Evolutionary conservation across 2,888 invertebrate genomes (phyloP).

Genomic region (Stenolophus ochropezus): DNA sequence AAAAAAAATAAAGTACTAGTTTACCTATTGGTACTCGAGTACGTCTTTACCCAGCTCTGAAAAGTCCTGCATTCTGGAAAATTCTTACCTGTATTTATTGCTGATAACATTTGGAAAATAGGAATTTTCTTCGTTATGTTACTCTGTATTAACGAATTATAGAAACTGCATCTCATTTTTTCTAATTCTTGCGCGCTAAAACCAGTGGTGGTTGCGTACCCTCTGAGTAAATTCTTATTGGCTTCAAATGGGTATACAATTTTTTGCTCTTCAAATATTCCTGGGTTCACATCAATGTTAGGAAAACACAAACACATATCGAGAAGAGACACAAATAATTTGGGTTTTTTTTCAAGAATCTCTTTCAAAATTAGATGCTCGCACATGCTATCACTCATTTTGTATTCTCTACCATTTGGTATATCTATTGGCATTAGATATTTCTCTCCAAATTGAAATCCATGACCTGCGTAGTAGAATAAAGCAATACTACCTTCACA

Average conservation of each 20-base stretch:
- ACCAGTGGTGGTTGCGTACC: constrained; percentile 68
- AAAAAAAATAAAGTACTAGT: too few species aligned
- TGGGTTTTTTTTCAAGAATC: constrained; percentile 72
- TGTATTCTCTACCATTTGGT: constrained; percentile 71
- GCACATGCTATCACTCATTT: constrained; percentile 72
- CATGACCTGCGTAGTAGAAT: constrained; percentile 77
- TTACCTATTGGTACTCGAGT: too few species aligned
- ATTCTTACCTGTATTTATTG: constrained; percentile 73
- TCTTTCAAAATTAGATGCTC: constrained; percentile 74
- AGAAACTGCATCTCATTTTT: constrained; percentile 66
- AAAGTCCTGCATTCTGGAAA: neutral
- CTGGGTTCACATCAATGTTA: constrained; percentile 71
- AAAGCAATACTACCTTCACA: constrained; percentile 71
- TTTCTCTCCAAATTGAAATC: constrained; percentile 75
- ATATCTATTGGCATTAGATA: constrained; percentile 75
- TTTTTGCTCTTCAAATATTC: constrained; percentile 67
- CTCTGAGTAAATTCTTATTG: constrained; percentile 73
- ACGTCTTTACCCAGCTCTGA: too few species aligned
- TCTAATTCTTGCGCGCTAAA: constrained; percentile 66
- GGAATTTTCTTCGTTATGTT: constrained; percentile 72
- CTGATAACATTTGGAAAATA: constrained; percentile 73
- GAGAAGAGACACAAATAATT: constrained; percentile 74
- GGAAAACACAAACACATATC: constrained; percentile 76
- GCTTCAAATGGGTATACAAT: constrained; percentile 71
- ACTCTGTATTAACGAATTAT: constrained; percentile 71